Conservation (phyloP, 2,797 vertebrate genomes). For the Muraenolepis orangiensis region DNA sequence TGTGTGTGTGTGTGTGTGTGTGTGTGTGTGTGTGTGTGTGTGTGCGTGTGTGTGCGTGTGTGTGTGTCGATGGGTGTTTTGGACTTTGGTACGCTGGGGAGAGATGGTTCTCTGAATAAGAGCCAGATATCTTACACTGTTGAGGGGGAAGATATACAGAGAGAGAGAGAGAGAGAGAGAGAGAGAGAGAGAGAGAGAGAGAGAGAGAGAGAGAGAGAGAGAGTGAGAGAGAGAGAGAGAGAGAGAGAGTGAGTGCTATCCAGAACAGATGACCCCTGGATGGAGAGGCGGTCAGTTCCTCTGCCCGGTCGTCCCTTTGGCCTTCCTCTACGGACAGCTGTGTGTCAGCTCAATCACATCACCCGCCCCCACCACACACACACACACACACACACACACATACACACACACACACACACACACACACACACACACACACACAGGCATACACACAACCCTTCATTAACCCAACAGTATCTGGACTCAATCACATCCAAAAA, state of each 20-base stretch:
- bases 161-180: background rate
- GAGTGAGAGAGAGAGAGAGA: too few species aligned
- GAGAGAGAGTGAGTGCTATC: too few species aligned
- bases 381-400: too few species aligned
- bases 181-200: background rate
- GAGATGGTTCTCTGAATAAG: background rate
- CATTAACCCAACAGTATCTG: constrained; percentile 18
- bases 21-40: constrained; percentile 1
- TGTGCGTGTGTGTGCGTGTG: constrained; percentile 10
- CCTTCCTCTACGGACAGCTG: constrained; percentile 39
- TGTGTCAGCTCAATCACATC: constrained; percentile 35
- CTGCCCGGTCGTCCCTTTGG: constrained; percentile 11
- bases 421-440: too few species aligned
- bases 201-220: too few species aligned
- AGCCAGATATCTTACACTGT: constrained; percentile 5
- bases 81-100: background rate
- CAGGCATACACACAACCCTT: background rate
- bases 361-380: constrained; percentile 9
- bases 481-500: constrained; percentile 45
- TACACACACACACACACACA: too few species aligned
- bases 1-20: constrained; percentile 7
- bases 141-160: background rate
- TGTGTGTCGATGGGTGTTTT: constrained; percentile 11
- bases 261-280: constrained; percentile 1
- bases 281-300: constrained; percentile 30